Conservation (phyloP, 2,797 vertebrate species). For the Urosaurus nigricauda region DNA sequence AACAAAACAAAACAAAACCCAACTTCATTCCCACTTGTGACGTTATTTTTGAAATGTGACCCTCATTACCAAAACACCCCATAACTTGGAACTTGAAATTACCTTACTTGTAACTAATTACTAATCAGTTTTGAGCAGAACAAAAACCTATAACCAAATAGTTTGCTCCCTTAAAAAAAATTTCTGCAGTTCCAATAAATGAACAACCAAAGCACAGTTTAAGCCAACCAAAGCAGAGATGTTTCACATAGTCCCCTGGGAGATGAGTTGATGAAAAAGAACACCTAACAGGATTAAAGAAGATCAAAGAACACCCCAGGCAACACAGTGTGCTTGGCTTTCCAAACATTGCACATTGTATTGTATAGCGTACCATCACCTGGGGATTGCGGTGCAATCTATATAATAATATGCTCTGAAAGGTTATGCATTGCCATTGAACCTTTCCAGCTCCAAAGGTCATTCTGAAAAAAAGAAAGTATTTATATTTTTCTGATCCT, state of each 20-base stretch:
- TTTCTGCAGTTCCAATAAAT: constrained; percentile 53
- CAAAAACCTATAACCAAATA: not conserved
- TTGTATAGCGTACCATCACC: not conserved
- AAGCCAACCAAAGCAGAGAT: constrained; percentile 39
- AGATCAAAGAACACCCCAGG: constrained; percentile 24
- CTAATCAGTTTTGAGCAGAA: no score
- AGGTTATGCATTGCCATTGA: not conserved
- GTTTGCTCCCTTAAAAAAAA: constrained; percentile 50
- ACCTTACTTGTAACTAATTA: no score
- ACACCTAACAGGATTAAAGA: not conserved
- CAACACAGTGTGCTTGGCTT: not conserved
- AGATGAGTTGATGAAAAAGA: constrained; percentile 36
- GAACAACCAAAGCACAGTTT: constrained; percentile 31
- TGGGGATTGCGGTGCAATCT: not conserved
- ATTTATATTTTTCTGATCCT: not conserved
- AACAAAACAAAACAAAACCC: no score
- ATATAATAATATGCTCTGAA: not conserved
- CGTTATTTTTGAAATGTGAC: no score
- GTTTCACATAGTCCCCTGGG: not conserved
- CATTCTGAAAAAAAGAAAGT: not conserved
- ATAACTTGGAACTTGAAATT: no score
- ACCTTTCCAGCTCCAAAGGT: constrained; percentile 6
- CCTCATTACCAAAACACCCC: no score
- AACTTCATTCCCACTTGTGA: no score
- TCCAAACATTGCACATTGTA: accelerated